Conservation (phyloP, 2,113 vertebrate genomes). For the Hippopotamus amphibius region DNA sequence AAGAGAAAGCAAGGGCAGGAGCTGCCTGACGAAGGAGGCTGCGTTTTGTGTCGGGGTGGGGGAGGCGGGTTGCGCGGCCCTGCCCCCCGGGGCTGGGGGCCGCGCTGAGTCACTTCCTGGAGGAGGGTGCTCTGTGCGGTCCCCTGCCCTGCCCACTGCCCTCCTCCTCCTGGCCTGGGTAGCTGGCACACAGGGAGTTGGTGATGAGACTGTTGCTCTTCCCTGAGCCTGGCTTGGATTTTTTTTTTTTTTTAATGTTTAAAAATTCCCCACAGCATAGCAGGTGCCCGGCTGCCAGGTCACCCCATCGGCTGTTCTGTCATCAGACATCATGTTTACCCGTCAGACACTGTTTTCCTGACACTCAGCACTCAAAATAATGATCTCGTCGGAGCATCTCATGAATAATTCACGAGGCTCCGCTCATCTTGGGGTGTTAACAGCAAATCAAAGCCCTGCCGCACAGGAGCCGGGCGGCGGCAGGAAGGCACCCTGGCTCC, state of each 20-base stretch:
- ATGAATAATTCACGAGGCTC: constrained; percentile 76
- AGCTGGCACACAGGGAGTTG: not conserved
- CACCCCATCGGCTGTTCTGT: constrained; percentile 75
- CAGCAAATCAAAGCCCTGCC: constrained; percentile 66
- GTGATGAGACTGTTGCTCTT: not conserved
- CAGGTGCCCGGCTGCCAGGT: constrained; percentile 69
- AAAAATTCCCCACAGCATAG: constrained; percentile 66
- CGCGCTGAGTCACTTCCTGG: not conserved
- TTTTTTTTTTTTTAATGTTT: constrained; percentile 40
- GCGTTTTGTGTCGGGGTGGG: rapidly evolving
- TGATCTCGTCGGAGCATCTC: constrained; percentile 68
- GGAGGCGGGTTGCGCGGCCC: rapidly evolving
- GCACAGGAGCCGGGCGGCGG: not conserved
- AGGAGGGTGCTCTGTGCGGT: not conserved
- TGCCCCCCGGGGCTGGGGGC: not conserved
- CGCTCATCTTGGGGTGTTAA: constrained; percentile 62
- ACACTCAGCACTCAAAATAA: constrained; percentile 79
- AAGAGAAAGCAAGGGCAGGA: not conserved
- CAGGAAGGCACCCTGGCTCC: not conserved
- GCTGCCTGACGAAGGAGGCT: not conserved
- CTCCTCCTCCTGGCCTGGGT: rapidly evolving
- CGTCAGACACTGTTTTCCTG: constrained; percentile 80
- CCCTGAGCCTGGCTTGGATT: not conserved
- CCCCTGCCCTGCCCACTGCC: not conserved
- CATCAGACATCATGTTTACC: constrained; percentile 78